Conservation (phyloP, 2,888 invertebrate genomes). For the Dasysyrphus tricinctus region DNA sequence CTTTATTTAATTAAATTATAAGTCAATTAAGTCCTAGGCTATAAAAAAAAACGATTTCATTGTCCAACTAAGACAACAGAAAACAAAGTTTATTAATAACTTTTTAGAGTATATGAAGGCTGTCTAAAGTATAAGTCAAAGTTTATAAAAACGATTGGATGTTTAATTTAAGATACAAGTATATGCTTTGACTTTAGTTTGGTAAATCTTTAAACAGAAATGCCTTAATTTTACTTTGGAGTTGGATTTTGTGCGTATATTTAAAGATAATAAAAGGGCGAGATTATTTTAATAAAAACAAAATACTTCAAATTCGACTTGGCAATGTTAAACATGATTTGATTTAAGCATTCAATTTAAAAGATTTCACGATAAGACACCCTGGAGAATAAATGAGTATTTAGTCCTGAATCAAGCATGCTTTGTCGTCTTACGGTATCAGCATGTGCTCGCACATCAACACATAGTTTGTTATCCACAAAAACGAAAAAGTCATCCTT, state of each 20-base stretch:
- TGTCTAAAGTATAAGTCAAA: too few species aligned
- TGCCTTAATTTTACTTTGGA: neutral
- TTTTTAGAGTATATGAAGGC: too few species aligned
- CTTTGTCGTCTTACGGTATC: neutral
- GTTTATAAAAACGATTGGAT: too few species aligned
- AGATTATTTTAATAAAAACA: neutral
- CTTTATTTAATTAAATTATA: too few species aligned
- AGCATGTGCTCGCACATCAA: slow-evolving; percentile 5
- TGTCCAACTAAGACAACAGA: too few species aligned
- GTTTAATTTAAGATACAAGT: too few species aligned
- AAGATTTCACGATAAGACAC: slow-evolving; percentile 18
- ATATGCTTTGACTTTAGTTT: too few species aligned
- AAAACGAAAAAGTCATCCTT: slow-evolving; percentile 18
- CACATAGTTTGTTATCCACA: slow-evolving; percentile 7
- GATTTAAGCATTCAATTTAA: slow-evolving; percentile 32
- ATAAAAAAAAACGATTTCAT: too few species aligned
- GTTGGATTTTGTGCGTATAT: neutral
- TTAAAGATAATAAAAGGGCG: neutral
- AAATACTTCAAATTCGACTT: neutral
- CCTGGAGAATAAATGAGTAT: slow-evolving; percentile 9
- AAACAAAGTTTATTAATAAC: too few species aligned
- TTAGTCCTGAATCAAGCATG: neutral
- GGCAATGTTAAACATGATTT: slow-evolving; percentile 6
- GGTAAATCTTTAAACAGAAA: too few species aligned
- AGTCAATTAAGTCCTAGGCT: too few species aligned